Evolutionary conservation across 2,888 invertebrate species (phyloP).

Genomic region (Trichogramma evanescens): DNA sequence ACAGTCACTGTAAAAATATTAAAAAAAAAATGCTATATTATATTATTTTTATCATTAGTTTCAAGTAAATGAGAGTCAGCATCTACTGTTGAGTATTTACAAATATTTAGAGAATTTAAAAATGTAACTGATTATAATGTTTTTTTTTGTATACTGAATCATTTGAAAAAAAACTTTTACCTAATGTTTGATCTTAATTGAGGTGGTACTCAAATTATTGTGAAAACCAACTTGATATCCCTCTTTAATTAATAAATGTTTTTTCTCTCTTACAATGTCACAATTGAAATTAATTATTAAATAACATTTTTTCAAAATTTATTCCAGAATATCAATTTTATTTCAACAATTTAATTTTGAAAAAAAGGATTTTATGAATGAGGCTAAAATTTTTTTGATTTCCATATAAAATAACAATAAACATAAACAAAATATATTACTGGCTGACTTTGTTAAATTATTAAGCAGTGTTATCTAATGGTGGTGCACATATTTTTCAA

Average conservation of each 20-base stretch:
- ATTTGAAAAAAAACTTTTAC: conserved; percentile 68
- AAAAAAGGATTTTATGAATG: conserved; percentile 65
- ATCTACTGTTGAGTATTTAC: conserved; percentile 72
- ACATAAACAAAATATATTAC: conserved; percentile 46
- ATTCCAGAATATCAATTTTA: conserved; percentile 7
- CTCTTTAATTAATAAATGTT: conserved; percentile 56
- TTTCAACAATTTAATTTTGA: conserved; percentile 70
- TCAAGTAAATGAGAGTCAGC: no score
- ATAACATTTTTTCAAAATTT: background rate
- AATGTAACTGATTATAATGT: conserved; percentile 88
- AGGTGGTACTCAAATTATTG: conserved; percentile 79
- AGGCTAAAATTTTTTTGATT: conserved; percentile 67
- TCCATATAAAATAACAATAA: conserved; percentile 57
- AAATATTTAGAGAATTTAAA: conserved; percentile 73
- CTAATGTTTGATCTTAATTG: conserved; percentile 62
- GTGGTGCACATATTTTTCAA: conserved; percentile 63
- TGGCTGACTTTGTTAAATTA: conserved; percentile 83
- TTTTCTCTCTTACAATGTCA: background rate
- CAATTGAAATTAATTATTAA: background rate
- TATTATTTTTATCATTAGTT: no score
- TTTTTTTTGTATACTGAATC: conserved; percentile 78
- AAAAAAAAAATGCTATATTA: no score
- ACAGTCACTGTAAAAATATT: no score
- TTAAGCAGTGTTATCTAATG: conserved; percentile 66
- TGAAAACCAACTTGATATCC: conserved; percentile 78